These are phyloP conservation scores for Ctenopoma kingsleyae DNA, from an alignment of 2,797 vertebrate genomes.

Conservation along the genomic window DNA sequence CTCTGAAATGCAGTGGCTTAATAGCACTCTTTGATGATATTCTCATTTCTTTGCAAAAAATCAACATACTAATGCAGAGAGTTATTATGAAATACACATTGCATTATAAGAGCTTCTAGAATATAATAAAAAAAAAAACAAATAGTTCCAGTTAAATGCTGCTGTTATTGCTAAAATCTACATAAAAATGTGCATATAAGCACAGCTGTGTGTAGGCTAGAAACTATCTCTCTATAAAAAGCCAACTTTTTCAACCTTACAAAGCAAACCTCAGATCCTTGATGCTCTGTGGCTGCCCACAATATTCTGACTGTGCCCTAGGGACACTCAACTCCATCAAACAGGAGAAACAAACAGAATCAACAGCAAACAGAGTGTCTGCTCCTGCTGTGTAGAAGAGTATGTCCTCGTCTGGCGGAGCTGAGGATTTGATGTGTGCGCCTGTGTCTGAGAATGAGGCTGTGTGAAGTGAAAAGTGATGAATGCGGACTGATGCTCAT, in stretches of 20 bases:
- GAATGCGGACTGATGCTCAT: constrained; percentile 71
- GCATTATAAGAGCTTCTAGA: constrained; percentile 15
- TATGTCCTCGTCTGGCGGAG: constrained; percentile 43
- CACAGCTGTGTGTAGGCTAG: not conserved
- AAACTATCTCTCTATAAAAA: constrained; percentile 19
- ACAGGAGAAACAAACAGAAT: constrained; percentile 71
- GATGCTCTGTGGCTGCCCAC: constrained; percentile 57
- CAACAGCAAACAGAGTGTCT: constrained; percentile 46
- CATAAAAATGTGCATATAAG: not conserved
- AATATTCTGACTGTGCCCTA: constrained; percentile 50
- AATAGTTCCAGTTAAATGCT: constrained; percentile 21
- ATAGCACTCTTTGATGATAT: constrained; percentile 54
- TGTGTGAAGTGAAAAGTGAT: constrained; percentile 45
- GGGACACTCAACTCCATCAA: constrained; percentile 69
- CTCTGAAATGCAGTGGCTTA: constrained; percentile 64
- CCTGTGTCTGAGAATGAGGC: constrained; percentile 17
- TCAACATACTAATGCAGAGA: constrained; percentile 45
- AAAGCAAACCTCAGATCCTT: constrained; percentile 49
- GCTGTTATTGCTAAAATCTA: constrained; percentile 6
- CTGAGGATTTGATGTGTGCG: constrained; percentile 33
- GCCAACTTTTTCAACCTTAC: constrained; percentile 17
- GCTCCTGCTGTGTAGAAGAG: constrained; percentile 52
- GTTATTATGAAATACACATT: constrained; percentile 18
- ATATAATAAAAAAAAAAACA: not conserved
- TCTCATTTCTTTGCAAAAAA: constrained; percentile 48